Percentiles rank a stretch among this genome's conserved stretches.
phyloP scores from a whole-genome alignment of 2,888 invertebrate species.

The Trissolcus japonicus region DNA sequence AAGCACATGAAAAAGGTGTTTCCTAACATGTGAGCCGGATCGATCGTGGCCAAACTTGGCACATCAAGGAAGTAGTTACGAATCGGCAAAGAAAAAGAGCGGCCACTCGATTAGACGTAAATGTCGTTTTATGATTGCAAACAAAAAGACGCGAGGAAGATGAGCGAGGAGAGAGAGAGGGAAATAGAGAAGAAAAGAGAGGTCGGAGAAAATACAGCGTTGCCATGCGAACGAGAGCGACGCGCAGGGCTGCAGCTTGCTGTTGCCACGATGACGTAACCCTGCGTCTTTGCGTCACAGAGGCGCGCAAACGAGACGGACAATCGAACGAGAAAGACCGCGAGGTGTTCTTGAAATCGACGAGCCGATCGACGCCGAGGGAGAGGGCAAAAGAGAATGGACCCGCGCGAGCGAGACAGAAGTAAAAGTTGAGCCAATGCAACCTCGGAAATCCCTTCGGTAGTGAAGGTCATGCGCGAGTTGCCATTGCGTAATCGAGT shows the following conservation, averaged over 20 bases:
- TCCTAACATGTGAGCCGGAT: slow-evolving; percentile 44
- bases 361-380: slow-evolving; percentile 19
- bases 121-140: slow-evolving; percentile 25
- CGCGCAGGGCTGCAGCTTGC: slow-evolving; percentile 57
- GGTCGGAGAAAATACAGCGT: slow-evolving; percentile 62
- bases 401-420: slow-evolving; percentile 35
- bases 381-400: slow-evolving; percentile 31
- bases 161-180: slow-evolving; percentile 6
- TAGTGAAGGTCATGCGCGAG: slow-evolving; percentile 53
- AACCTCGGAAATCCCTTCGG: slow-evolving; percentile 55
- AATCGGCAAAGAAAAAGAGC: slow-evolving; percentile 28
- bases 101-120: slow-evolving; percentile 41
- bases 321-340: slow-evolving; percentile 29
- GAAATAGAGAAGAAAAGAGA: background rate
- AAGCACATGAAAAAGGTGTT: slow-evolving; percentile 42
- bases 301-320: slow-evolving; percentile 25
- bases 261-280: slow-evolving; percentile 71
- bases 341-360: slow-evolving; percentile 49
- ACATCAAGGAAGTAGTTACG: slow-evolving; percentile 48
- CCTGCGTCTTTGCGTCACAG: slow-evolving; percentile 70
- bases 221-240: slow-evolving; percentile 70
- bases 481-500: slow-evolving; percentile 48
- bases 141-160: slow-evolving; percentile 1
- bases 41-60: slow-evolving; percentile 48
- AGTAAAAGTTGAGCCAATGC: slow-evolving; percentile 59